Conservation (phyloP, 2,888 invertebrate genomes). For the Drosophila neotestacea region DNA sequence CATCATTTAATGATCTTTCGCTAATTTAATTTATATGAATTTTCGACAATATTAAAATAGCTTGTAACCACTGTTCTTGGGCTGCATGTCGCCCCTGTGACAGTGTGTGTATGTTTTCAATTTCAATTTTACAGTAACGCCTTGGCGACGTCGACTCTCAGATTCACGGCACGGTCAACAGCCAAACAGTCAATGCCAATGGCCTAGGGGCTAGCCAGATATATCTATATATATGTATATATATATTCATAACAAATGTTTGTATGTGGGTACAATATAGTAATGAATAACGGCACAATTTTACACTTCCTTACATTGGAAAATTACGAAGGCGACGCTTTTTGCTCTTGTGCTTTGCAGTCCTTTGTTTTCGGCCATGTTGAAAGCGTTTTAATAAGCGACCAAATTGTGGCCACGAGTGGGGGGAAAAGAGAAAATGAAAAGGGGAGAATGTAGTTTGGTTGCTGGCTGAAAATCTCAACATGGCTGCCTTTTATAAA, state of each 20-base stretch:
- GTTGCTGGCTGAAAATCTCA: constrained; percentile 17
- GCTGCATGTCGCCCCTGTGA: neutral
- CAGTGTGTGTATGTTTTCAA: constrained; percentile 57
- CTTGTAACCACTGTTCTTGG: constrained; percentile 19
- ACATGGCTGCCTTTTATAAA: constrained; percentile 49
- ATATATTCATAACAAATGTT: constrained; percentile 2
- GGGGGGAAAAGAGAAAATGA: neutral
- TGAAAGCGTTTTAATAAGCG: constrained; percentile 59
- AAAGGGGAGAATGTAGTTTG: neutral
- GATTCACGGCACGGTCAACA: constrained; percentile 20
- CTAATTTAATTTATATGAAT: neutral
- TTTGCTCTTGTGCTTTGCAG: neutral
- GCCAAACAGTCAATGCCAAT: constrained; percentile 13
- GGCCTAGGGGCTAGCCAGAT: constrained; percentile 4
- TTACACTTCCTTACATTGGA: constrained; percentile 64
- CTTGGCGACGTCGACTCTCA: constrained; percentile 4
- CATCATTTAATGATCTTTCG: neutral
- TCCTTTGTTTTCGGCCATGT: constrained; percentile 44
- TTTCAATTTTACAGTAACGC: constrained; percentile 61
- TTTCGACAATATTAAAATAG: neutral
- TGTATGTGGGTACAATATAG: constrained; percentile 18
- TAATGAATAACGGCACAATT: constrained; percentile 63
- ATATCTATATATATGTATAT: neutral
- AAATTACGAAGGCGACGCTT: constrained; percentile 33
- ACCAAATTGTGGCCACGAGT: constrained; percentile 29